Percentiles rank a stretch among this genome's conserved stretches.
Conservation (phyloP, 2,888 invertebrate species). For the Meteorus colon region DNA sequence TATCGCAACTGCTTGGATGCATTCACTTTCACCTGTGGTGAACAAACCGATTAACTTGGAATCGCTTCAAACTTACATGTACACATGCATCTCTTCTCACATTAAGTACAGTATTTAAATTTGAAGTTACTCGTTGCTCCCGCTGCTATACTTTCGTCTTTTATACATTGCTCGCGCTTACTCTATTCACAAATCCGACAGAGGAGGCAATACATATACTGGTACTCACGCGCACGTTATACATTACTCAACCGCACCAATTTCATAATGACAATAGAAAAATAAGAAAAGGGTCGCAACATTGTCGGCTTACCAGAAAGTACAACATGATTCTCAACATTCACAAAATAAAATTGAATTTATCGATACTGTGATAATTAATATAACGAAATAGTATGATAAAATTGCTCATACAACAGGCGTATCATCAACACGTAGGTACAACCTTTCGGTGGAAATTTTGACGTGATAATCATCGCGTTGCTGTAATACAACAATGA, state of each 20-base stretch:
- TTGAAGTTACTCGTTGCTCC: constrained; percentile 39
- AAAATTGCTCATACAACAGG: too few species aligned
- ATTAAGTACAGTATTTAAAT: constrained; percentile 40
- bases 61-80: not conserved
- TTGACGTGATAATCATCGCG: too few species aligned
- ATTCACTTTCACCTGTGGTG: constrained; percentile 1
- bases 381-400: too few species aligned
- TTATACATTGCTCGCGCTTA: not conserved
- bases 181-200: not conserved
- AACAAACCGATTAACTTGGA: constrained; percentile 36
- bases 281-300: constrained; percentile 11
- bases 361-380: constrained; percentile 38
- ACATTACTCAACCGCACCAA: constrained; percentile 39
- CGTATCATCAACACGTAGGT: too few species aligned
- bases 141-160: not conserved
- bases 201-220: not conserved
- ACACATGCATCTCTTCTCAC: constrained; percentile 32
- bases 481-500: too few species aligned
- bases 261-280: constrained; percentile 39
- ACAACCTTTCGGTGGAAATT: too few species aligned
- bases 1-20: not conserved
- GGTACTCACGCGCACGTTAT: not conserved
- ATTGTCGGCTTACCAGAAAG: not conserved
- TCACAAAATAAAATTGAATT: not conserved
- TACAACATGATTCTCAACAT: not conserved